Conservation (phyloP, 2,113 vertebrate genomes). For the Neomonachus schauinslandi region DNA sequence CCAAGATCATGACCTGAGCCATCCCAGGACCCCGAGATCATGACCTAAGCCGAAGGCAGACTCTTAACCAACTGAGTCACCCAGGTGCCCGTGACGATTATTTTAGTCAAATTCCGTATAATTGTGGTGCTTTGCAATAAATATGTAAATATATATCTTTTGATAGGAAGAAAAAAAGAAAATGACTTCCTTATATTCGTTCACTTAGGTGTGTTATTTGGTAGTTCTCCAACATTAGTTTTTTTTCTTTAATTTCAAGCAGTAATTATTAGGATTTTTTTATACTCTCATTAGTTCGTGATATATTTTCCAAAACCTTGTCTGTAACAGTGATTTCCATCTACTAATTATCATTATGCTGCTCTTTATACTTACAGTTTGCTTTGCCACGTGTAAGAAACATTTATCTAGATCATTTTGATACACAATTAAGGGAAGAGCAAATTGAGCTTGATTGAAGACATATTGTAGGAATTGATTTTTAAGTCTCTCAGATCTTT, state of each 20-base stretch:
- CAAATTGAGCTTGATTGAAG: neutral
- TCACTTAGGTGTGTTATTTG: neutral
- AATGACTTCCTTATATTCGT: neutral
- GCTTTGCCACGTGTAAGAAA: conserved; percentile 15
- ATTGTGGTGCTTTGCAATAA: neutral
- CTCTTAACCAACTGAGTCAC: neutral
- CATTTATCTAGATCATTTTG: conserved; percentile 17
- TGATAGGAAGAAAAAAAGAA: neutral
- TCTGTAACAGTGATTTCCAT: conserved; percentile 26
- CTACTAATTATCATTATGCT: neutral
- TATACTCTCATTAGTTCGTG: neutral
- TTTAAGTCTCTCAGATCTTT: neutral
- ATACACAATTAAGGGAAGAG: neutral
- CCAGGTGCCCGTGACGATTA: neutral
- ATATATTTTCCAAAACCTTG: neutral
- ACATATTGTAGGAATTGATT: neutral
- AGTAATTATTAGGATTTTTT: neutral
- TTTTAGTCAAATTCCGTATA: neutral
- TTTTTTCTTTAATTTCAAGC: neutral
- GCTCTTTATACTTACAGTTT: conserved; percentile 31
- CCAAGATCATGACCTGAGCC: neutral
- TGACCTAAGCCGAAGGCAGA: neutral
- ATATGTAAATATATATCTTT: neutral
- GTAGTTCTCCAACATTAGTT: neutral
- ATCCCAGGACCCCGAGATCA: neutral